These are phyloP conservation scores for Colaptes auratus DNA, from an alignment of 2,113 vertebrate species.

Conservation along the genomic window DNA sequence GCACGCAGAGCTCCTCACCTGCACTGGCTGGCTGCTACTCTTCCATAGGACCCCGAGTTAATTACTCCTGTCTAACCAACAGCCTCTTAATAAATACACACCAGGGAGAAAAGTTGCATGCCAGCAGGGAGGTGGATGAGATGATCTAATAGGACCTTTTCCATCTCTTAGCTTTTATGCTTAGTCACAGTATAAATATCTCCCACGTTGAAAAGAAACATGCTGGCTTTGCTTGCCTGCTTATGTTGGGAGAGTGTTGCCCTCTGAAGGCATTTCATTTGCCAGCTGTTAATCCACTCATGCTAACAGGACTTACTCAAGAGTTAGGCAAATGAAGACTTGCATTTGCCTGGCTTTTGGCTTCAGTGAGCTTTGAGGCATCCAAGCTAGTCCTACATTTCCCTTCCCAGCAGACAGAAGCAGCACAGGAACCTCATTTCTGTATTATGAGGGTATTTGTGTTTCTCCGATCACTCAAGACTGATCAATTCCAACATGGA, in stretches of 20 bases:
- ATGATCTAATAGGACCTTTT: conserved; percentile 62
- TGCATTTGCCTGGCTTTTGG: neutral
- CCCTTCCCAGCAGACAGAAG: neutral
- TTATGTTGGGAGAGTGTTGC: neutral
- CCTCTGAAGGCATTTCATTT: neutral
- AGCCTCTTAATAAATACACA: neutral
- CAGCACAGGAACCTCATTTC: fast-evolving
- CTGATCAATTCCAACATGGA: neutral
- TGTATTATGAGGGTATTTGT: neutral
- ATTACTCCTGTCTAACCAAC: neutral
- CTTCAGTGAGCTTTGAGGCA: neutral
- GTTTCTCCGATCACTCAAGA: neutral
- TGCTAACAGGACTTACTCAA: neutral
- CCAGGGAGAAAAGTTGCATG: neutral
- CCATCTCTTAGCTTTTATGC: conserved; percentile 57
- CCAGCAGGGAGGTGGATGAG: conserved; percentile 23
- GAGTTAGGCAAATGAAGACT: neutral
- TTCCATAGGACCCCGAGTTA: neutral
- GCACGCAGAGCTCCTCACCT: neutral
- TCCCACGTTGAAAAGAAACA: neutral
- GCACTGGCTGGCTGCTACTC: neutral
- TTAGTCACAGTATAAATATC: conserved; percentile 56
- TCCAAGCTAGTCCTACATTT: fast-evolving
- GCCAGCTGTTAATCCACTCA: neutral
- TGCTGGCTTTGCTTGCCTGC: neutral